A percentile compares a stretch with the other conserved stretches of the same genome.
Conservation (phyloP, 2,797 vertebrate species). For the Rhadinocentrus ornatus region DNA sequence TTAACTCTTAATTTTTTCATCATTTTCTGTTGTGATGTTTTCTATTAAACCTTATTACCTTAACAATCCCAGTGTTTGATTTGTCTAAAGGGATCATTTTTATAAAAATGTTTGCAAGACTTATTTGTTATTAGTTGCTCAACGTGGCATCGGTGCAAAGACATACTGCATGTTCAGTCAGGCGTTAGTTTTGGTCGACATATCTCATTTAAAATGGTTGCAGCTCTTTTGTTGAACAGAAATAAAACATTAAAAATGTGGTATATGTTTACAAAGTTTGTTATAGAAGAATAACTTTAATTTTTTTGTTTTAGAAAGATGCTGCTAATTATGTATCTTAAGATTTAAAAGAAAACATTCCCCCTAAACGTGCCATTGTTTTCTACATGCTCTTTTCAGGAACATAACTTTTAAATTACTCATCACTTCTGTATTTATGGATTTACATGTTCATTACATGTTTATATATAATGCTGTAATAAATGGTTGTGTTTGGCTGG, state of each 20-base stretch:
- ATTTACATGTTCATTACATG: slow-evolving; percentile 22
- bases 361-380: slow-evolving; percentile 5
- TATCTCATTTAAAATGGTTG: background rate
- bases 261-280: background rate
- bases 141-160: too few species aligned
- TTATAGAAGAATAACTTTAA: background rate
- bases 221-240: background rate
- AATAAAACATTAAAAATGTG: background rate
- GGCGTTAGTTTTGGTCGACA: background rate
- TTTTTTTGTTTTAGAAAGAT: background rate
- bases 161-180: too few species aligned
- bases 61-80: background rate
- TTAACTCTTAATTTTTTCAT: slow-evolving; percentile 33
- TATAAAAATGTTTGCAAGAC: background rate
- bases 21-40: slow-evolving; percentile 24
- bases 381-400: slow-evolving; percentile 5
- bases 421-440: slow-evolving; percentile 22
- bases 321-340: too few species aligned
- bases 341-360: background rate
- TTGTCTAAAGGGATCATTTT: slow-evolving; percentile 4
- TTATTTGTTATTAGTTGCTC: background rate
- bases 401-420: background rate
- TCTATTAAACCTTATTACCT: slow-evolving; percentile 18
- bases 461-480: slow-evolving; percentile 60
- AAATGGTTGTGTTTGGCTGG: slow-evolving; percentile 42